phyloP scores from a whole-genome alignment of 2,113 vertebrate species.

The Dunckerocampus dactyliophorus region DNA sequence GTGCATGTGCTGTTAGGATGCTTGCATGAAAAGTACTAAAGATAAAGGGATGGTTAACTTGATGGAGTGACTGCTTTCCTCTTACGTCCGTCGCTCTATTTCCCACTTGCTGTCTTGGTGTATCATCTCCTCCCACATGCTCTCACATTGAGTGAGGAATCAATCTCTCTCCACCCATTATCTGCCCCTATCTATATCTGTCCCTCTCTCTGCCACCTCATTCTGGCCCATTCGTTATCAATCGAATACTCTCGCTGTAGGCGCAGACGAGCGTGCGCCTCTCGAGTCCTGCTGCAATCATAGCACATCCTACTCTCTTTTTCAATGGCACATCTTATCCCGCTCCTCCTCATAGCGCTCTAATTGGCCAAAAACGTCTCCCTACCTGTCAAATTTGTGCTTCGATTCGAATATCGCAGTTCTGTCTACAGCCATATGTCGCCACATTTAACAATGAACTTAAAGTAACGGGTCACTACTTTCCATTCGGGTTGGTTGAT shows the following conservation, averaged over 20 bases:
- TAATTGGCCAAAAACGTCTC: constrained; percentile 47
- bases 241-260: constrained; percentile 40
- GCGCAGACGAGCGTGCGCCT: constrained; percentile 42
- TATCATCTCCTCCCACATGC: constrained; percentile 62
- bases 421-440: constrained; percentile 15
- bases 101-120: constrained; percentile 48
- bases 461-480: not conserved
- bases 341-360: constrained; percentile 26
- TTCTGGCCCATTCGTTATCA: constrained; percentile 48
- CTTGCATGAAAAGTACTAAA: constrained; percentile 1
- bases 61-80: constrained; percentile 42
- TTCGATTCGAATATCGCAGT: constrained; percentile 29
- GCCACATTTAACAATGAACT: constrained; percentile 23
- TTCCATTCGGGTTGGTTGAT: too few relatives aligned
- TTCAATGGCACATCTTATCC: constrained; percentile 35
- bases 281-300: constrained; percentile 39
- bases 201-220: constrained; percentile 50
- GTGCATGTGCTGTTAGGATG: not conserved
- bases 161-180: constrained; percentile 59
- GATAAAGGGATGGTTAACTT: constrained; percentile 25
- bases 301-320: constrained; percentile 47
- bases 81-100: constrained; percentile 36
- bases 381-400: constrained; percentile 43
- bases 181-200: constrained; percentile 44
- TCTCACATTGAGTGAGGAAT: constrained; percentile 64